Conservation (phyloP, 1,140 invertebrate species). For the Danaus plexippus region DNA sequence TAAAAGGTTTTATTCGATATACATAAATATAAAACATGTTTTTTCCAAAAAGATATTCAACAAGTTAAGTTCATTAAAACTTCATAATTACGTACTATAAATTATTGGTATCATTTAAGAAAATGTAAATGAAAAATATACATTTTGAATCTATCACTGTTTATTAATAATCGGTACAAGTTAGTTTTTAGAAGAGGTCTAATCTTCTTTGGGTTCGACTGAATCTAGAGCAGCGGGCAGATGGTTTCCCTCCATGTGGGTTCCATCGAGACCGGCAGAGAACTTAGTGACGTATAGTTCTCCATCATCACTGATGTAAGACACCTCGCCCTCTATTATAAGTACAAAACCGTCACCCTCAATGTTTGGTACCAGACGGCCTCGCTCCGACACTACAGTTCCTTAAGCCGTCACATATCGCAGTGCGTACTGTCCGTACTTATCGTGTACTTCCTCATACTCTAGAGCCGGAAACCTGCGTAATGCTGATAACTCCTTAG, state of each 20-base stretch:
- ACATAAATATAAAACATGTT: no score
- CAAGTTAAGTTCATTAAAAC: no score
- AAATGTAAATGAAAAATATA: no score
- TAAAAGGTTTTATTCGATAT: no score
- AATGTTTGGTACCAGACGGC: constrained; percentile 38
- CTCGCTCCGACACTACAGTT: constrained; percentile 45
- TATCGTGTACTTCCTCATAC: constrained; percentile 48
- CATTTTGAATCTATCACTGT: no score
- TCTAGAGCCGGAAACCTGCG: constrained; percentile 30
- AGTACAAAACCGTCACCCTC: constrained; percentile 44
- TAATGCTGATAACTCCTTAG: constrained; percentile 4
- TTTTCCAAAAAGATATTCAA: no score
- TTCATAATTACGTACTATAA: no score
- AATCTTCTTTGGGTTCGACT: no score
- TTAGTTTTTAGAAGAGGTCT: no score
- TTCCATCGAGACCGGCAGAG: constrained; percentile 50
- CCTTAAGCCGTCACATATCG: constrained; percentile 57
- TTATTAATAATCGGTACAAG: no score
- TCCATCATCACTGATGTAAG: constrained; percentile 45
- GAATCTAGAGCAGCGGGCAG: constrained; percentile 7
- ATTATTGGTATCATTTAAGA: no score
- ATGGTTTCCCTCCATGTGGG: constrained; percentile 33
- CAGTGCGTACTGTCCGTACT: constrained; percentile 55
- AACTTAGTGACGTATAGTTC: constrained; percentile 48
- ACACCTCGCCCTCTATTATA: constrained; percentile 40